Percentiles rank a stretch among this genome's conserved stretches.
These are phyloP conservation scores for Arrhopalites spinosus DNA, from an alignment of 2,888 invertebrate species.

Conservation along the genomic window DNA sequence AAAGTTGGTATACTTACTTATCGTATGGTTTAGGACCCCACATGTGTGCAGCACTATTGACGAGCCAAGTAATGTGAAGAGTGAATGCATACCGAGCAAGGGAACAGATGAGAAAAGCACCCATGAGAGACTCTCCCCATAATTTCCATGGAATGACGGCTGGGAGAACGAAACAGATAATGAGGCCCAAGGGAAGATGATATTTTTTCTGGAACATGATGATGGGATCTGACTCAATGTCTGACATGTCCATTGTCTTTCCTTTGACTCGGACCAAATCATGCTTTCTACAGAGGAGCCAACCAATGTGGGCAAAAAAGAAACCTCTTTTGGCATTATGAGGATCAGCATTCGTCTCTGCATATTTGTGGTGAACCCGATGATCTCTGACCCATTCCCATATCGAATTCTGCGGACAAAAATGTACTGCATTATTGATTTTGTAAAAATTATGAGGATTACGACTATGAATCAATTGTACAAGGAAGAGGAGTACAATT, in stretches of 20 bases:
- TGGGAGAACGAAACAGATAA: constrained; percentile 62
- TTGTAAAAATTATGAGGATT: no score
- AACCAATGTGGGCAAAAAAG: constrained; percentile 95
- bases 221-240: constrained; percentile 79
- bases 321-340: constrained; percentile 91
- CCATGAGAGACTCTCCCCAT: constrained; percentile 64
- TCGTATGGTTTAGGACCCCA: constrained; percentile 80
- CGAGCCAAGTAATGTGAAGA: constrained; percentile 79
- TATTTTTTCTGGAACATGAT: constrained; percentile 82
- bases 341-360: constrained; percentile 91
- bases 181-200: constrained; percentile 60
- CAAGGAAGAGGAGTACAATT: no score
- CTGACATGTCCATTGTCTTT: constrained; percentile 80
- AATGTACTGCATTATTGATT: not conserved
- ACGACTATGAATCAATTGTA: no score
- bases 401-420: constrained; percentile 59
- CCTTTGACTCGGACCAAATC: constrained; percentile 87
- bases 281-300: constrained; percentile 89
- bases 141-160: constrained; percentile 61
- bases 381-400: constrained; percentile 70
- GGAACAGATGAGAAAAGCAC: constrained; percentile 61
- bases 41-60: constrained; percentile 80
- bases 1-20: constrained; percentile 54
- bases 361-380: constrained; percentile 86
- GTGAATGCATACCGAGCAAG: constrained; percentile 62